Evolutionary conservation across 2,113 vertebrate genomes (phyloP), one percentile per base, ranked within the genome.

Genomic region (Barbus barbus): DNA sequence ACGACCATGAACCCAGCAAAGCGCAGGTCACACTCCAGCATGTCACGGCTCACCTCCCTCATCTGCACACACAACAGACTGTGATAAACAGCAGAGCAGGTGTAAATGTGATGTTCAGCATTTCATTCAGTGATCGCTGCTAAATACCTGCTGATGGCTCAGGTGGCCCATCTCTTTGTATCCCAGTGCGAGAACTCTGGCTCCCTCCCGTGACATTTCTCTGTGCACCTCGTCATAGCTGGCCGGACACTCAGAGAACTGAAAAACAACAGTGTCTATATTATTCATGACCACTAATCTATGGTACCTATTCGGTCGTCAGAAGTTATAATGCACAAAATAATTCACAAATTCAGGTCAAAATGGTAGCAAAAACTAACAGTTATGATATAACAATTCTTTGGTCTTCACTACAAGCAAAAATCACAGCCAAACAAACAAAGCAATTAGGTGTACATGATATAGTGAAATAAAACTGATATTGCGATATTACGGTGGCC

Each of bases 1-100:
- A 99, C 98, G 26, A 99, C 97, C 60, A 99, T 97, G 93, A 99
- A 99, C 1, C 98, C 98, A 0, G 92, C 96, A 5, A 99, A 99
- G 3, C 90, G 94, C 85, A 99, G 94, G 84, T 95, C 92, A 11
- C 96, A 96, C 83, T 99, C 98, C 86, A 99, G 87, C 0, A 92
- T 87, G 58, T 97, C 95, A 0, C 98, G 95, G 28, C 92, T 97
- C 80, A 98, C 90, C 88, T 99, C 97, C 9, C 97, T 93, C 12
- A 97, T 96, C 98, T 93, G 81, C 9, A 31, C 3, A 33, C 56
- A 89, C 28, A 56, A 77, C 36, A 72, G 69, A 31, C 65, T 33
- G 31, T 26, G 58, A 26, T 28, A 44, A 5, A 46, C 20, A 63
- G 31, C 51, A 63, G 22, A 26, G 51, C 3, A 73, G 20, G 31